These are phyloP conservation scores for Alosa sapidissima DNA, from an alignment of 2,797 vertebrate genomes.

Conservation along the genomic window DNA sequence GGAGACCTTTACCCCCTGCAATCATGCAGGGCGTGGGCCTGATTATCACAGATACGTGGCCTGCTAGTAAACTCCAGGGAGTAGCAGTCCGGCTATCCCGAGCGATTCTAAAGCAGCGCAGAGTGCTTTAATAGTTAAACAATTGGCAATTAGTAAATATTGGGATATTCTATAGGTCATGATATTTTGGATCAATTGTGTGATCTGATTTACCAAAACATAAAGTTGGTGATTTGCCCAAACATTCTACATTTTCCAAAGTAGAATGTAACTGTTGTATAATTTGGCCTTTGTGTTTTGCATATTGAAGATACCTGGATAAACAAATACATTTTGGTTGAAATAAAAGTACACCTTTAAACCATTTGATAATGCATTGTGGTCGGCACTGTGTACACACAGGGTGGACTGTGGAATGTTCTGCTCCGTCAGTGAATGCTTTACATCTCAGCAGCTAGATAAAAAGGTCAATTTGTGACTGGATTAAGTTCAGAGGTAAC, in stretches of 20 bases:
- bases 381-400: neutral
- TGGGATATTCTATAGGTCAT: too few relatives aligned
- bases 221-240: too few relatives aligned
- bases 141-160: too few relatives aligned
- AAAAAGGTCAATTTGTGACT: neutral
- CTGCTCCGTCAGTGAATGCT: neutral
- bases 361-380: neutral
- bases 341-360: too few relatives aligned
- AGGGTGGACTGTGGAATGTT: neutral
- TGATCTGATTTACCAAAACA: neutral
- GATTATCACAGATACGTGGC: neutral
- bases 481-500: neutral
- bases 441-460: neutral
- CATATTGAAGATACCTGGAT: neutral
- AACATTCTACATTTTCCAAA: too few relatives aligned
- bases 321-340: too few relatives aligned
- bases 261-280: too few relatives aligned
- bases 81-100: neutral
- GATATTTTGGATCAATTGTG: too few relatives aligned
- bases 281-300: neutral
- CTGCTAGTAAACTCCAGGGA: neutral
- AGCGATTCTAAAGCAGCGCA: too few relatives aligned
- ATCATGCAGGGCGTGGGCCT: conserved; percentile 57
- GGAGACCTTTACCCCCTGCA: conserved; percentile 12
- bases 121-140: too few relatives aligned